phyloP scores from a whole-genome alignment of 2,113 vertebrate species.

The Paramisgurnus dabryanus region DNA sequence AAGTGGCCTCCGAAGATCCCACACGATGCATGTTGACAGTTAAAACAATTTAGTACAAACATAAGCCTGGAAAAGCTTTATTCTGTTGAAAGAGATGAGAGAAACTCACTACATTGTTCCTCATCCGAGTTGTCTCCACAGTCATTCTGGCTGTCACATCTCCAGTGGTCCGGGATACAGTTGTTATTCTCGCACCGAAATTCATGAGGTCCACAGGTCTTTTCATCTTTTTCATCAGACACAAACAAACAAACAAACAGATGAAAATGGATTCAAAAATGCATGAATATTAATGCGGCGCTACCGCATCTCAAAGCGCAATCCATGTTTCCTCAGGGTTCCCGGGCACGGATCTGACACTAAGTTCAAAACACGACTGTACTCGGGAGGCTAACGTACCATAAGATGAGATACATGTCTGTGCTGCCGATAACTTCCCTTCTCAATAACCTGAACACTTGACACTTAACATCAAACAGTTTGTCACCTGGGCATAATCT shows the following conservation, averaged over 20 bases:
- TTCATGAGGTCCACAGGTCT: slow-evolving; percentile 97
- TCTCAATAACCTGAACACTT: slow-evolving; percentile 52
- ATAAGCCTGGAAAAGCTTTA: slow-evolving; percentile 39
- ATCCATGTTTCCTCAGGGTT: slow-evolving; percentile 74
- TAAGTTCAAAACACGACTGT: slow-evolving; percentile 68
- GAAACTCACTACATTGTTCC: slow-evolving; percentile 94
- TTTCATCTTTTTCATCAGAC: slow-evolving; percentile 88
- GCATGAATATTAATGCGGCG: slow-evolving; percentile 73
- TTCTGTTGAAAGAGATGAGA: slow-evolving; percentile 40
- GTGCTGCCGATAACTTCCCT: slow-evolving; percentile 45
- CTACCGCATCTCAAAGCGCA: slow-evolving; percentile 61
- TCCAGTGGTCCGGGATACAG: slow-evolving; percentile 98
- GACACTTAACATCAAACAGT: slow-evolving; percentile 51
- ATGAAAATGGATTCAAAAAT: slow-evolving; percentile 73
- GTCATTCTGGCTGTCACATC: slow-evolving; percentile 97
- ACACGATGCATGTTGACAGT: slow-evolving; percentile 11
- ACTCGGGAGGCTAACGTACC: slow-evolving; percentile 60
- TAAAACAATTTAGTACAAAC: slow-evolving; percentile 42
- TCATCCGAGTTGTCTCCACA: slow-evolving; percentile 98
- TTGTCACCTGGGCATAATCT: slow-evolving; percentile 37
- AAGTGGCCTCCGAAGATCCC: slow-evolving; percentile 13
- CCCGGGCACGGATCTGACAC: slow-evolving; percentile 63
- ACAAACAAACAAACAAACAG: slow-evolving; percentile 73
- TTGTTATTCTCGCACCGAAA: slow-evolving; percentile 98
- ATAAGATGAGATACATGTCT: slow-evolving; percentile 69